Conservation (phyloP, 1,140 invertebrate species). For the Cheumatopsyche charites region DNA sequence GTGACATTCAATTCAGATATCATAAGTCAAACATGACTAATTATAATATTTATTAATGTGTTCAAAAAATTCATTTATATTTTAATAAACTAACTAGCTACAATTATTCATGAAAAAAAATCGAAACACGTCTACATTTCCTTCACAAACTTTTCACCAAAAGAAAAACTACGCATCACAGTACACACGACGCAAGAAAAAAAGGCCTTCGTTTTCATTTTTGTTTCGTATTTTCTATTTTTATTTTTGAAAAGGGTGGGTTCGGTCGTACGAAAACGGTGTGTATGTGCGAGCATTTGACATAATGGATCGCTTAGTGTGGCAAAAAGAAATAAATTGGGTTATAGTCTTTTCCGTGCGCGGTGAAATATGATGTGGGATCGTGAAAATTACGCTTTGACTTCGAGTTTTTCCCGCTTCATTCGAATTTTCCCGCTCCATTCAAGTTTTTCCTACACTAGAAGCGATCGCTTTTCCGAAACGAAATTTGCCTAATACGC, state of each 20-base stretch:
- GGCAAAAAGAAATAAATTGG: slow-evolving; percentile 28
- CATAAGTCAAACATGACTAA: background rate
- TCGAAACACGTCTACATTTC: too few relatives aligned
- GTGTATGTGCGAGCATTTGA: slow-evolving; percentile 2
- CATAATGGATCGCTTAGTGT: slow-evolving; percentile 25
- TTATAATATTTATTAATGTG: too few relatives aligned
- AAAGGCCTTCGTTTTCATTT: background rate
- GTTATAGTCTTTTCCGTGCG: slow-evolving; percentile 4
- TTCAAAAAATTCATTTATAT: too few relatives aligned
- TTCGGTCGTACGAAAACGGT: background rate
- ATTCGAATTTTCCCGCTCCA: background rate
- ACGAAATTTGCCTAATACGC: background rate
- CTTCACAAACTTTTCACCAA: too few relatives aligned
- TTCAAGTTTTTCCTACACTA: background rate
- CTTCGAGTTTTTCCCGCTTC: slow-evolving; percentile 2
- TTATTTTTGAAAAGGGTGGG: background rate
- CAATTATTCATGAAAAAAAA: too few relatives aligned
- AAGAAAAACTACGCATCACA: too few relatives aligned
- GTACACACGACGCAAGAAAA: background rate
- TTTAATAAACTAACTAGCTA: too few relatives aligned
- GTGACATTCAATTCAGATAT: slow-evolving; percentile 5
- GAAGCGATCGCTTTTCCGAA: too few relatives aligned
- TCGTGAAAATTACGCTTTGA: slow-evolving; percentile 5
- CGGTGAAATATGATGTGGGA: slow-evolving; percentile 25
- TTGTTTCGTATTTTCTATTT: too few relatives aligned